A percentile compares a stretch with the other conserved stretches of the same genome.
These are phyloP conservation scores for Columba livia DNA, from an alignment of 2,113 vertebrate species.

Conservation along the genomic window DNA sequence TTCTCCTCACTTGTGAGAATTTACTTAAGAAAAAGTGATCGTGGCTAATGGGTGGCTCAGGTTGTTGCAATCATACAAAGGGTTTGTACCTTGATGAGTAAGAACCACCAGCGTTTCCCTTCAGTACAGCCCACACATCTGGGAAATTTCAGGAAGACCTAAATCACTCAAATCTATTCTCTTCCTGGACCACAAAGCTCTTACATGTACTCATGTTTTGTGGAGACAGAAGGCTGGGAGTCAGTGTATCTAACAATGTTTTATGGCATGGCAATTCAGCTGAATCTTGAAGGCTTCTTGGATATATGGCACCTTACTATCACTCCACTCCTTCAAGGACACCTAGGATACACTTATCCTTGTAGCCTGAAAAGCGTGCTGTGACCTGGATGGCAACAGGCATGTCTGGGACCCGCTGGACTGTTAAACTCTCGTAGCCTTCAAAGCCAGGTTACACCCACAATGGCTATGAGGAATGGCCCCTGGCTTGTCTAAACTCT, in stretches of 20 bases:
- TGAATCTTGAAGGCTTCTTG: not conserved
- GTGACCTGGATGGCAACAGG: not conserved
- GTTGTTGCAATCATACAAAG: fast-evolving
- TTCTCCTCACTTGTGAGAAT: not conserved
- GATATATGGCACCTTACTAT: not conserved
- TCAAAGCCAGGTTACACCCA: not conserved
- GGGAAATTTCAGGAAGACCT: not conserved
- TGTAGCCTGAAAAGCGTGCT: not conserved
- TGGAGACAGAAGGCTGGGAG: not conserved
- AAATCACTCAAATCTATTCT: not conserved
- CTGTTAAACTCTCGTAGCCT: not conserved
- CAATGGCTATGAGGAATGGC: not conserved
- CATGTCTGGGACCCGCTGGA: not conserved
- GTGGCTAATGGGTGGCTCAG: not conserved
- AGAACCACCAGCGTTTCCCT: not conserved
- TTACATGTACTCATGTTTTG: not conserved
- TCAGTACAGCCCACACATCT: not conserved
- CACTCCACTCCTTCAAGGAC: not conserved
- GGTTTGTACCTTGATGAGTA: not conserved
- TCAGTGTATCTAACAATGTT: not conserved
- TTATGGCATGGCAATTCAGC: not conserved
- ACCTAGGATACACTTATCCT: not conserved
- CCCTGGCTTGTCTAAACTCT: not conserved
- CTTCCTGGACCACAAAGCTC: not conserved
- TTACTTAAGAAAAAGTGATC: not conserved